Evolutionary conservation across 2,113 vertebrate genomes (phyloP).

Genomic region (Papio anubis): DNA sequence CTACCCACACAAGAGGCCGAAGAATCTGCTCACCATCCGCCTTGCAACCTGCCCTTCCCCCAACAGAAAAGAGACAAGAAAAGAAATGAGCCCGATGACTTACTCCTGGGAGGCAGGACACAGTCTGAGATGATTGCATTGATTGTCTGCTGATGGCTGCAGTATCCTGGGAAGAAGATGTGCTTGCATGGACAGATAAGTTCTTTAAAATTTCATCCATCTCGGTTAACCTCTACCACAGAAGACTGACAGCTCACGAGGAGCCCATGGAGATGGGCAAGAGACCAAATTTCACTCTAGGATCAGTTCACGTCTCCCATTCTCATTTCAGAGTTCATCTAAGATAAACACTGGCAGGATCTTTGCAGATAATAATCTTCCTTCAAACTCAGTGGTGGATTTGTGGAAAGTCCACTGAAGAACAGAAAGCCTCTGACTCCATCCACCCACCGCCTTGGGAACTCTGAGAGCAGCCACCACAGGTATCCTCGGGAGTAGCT

Average conservation of each 20-base stretch:
- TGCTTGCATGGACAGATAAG: not conserved
- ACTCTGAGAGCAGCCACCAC: fast-evolving
- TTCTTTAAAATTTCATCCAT: constrained; percentile 29
- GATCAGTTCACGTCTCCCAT: not conserved
- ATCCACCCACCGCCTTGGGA: not conserved
- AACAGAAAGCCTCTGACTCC: not conserved
- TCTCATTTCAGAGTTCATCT: not conserved
- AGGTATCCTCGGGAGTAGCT: not conserved
- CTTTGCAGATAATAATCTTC: not conserved
- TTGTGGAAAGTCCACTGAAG: not conserved
- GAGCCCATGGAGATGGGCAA: not conserved
- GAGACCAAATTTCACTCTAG: not conserved
- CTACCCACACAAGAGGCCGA: fast-evolving
- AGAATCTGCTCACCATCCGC: no score
- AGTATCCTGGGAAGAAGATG: not conserved
- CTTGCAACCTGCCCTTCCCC: not conserved
- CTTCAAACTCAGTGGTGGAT: not conserved
- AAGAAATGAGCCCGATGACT: not conserved
- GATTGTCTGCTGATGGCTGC: fast-evolving
- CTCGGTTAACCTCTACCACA: not conserved
- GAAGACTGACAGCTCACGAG: not conserved
- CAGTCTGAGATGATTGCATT: fast-evolving
- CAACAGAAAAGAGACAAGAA: not conserved
- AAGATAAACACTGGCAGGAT: not conserved
- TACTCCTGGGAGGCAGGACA: not conserved